phyloP scores from a whole-genome alignment of 2,113 vertebrate species.

The Tinamus guttatus region DNA sequence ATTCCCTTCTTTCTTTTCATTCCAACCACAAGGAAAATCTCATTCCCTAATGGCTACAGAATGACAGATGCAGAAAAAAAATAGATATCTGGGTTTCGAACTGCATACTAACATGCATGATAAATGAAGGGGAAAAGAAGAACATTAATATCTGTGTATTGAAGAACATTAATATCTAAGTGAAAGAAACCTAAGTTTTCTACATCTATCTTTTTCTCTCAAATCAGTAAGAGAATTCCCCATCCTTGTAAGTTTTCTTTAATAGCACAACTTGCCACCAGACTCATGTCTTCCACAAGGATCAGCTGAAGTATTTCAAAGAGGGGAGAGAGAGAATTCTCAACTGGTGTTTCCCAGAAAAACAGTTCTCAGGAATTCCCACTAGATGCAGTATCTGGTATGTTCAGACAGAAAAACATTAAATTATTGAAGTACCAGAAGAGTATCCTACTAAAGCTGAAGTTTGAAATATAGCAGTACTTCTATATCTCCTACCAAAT shows the following conservation, averaged over 20 bases:
- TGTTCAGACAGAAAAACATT: not conserved
- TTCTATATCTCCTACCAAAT: not conserved
- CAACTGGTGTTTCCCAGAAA: not conserved
- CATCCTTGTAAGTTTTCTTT: not conserved
- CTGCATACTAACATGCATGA: not conserved
- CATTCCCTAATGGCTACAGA: not conserved
- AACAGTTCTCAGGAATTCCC: not conserved
- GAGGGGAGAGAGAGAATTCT: not conserved
- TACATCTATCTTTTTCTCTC: not conserved
- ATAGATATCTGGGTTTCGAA: not conserved
- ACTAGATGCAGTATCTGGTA: rapidly evolving
- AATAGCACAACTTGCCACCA: not conserved
- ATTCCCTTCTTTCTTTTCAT: not conserved
- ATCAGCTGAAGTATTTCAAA: not conserved
- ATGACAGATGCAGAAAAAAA: not conserved
- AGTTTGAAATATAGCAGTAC: not conserved
- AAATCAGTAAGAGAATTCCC: not conserved
- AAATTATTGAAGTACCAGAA: not conserved
- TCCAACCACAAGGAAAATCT: not conserved
- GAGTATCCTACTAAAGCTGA: not conserved
- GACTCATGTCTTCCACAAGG: not conserved
- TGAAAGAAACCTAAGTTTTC: not conserved
- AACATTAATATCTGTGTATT: not conserved
- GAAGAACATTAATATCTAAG: not conserved
- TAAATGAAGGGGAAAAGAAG: not conserved